Evolutionary conservation across 1,140 invertebrate genomes (phyloP).

Genomic region (Apis laboriosa): DNA sequence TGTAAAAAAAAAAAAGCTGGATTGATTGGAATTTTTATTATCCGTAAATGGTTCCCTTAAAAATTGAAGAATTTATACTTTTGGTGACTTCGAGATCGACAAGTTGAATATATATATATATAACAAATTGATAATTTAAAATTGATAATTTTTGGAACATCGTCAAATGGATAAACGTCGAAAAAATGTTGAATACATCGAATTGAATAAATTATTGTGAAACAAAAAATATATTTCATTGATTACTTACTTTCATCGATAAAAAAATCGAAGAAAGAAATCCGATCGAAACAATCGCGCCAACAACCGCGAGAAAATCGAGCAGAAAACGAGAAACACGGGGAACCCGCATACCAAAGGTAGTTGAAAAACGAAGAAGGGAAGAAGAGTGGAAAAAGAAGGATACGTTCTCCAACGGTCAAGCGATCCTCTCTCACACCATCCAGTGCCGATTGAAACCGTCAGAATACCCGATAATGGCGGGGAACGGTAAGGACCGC

Average conservation of each 20-base stretch:
- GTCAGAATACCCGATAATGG: slow-evolving; percentile 38
- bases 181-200: too few relatives aligned
- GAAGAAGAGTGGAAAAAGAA: not conserved
- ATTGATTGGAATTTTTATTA: not conserved
- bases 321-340: not conserved
- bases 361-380: not conserved
- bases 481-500: slow-evolving; percentile 9
- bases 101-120: too few relatives aligned
- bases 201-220: too few relatives aligned
- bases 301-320: not conserved
- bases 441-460: slow-evolving; percentile 7
- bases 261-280: not conserved
- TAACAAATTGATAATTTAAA: not conserved
- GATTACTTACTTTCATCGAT: not conserved
- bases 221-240: too few relatives aligned
- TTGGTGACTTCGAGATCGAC: not conserved
- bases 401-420: slow-evolving; percentile 9
- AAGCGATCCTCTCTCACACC: slow-evolving; percentile 18
- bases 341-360: not conserved
- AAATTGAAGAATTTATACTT: not conserved
- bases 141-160: too few relatives aligned
- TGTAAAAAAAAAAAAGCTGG: not conserved
- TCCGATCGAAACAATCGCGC: not conserved
- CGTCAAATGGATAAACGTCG: too few relatives aligned
- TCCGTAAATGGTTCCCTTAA: not conserved